Percentiles rank a stretch among this genome's conserved stretches.
These are phyloP conservation scores for Patella vulgata DNA, from an alignment of 1,140 invertebrate genomes.

Conservation along the genomic window DNA sequence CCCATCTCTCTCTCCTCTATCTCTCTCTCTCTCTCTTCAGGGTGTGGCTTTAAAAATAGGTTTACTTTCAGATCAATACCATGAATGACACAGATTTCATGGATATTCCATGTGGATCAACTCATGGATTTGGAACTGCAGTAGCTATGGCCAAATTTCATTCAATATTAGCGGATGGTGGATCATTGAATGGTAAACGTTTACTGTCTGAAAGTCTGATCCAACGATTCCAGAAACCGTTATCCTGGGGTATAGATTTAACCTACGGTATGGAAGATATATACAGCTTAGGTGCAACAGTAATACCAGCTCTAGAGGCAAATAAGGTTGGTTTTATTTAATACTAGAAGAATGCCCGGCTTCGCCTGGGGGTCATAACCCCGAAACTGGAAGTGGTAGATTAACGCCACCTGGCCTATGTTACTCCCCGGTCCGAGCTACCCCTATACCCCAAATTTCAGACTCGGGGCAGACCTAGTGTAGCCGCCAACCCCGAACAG, in stretches of 20 bases:
- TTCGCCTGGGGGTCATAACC: too few species aligned
- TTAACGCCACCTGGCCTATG: too few species aligned
- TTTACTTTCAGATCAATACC: conserved; percentile 21
- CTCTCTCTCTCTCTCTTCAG: too few species aligned
- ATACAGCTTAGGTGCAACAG: conserved; percentile 39
- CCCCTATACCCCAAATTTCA: too few species aligned
- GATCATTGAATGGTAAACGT: conserved; percentile 29
- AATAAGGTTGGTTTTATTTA: too few species aligned
- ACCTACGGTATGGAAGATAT: conserved; percentile 34
- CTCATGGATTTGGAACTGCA: conserved; percentile 49
- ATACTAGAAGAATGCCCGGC: too few species aligned
- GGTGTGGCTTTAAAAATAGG: too few species aligned
- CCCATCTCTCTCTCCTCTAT: too few species aligned
- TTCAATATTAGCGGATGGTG: conserved; percentile 49
- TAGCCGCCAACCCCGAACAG: too few species aligned
- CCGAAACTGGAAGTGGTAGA: too few species aligned
- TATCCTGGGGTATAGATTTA: conserved; percentile 33
- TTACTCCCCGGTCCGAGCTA: too few species aligned
- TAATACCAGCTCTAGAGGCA: conserved; percentile 40
- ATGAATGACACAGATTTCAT: conserved; percentile 49
- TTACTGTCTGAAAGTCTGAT: conserved; percentile 37
- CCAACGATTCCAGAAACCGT: conserved; percentile 33
- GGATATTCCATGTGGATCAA: conserved; percentile 36
- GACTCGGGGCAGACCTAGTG: too few species aligned
- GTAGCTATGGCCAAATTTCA: conserved; percentile 46